These are phyloP conservation scores for Salvelinus alpinus DNA, from an alignment of 2,113 vertebrate species.

Conservation along the genomic window DNA sequence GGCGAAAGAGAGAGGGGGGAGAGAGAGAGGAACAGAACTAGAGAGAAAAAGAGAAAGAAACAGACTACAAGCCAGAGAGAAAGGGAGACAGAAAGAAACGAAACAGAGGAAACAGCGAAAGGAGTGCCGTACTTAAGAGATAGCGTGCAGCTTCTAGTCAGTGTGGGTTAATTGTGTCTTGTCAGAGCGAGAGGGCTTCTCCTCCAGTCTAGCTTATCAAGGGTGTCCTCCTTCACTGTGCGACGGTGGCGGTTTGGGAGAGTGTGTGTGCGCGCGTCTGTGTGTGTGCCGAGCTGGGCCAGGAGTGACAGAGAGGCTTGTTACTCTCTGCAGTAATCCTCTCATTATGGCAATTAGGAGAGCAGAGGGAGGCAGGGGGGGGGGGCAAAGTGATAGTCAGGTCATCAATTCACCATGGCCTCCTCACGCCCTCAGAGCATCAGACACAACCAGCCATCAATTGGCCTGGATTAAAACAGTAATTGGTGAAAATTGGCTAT, in stretches of 20 bases:
- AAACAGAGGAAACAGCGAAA: neutral
- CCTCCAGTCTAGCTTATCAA: conserved; percentile 67
- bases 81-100: neutral
- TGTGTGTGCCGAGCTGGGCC: conserved; percentile 53
- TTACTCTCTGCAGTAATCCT: conserved; percentile 68
- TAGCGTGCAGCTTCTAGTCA: conserved; percentile 37
- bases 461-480: conserved; percentile 36
- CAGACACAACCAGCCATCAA: conserved; percentile 13
- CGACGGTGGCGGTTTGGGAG: conserved; percentile 34
- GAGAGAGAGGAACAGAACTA: conserved; percentile 2
- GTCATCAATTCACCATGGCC: conserved; percentile 35
- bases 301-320: conserved; percentile 56
- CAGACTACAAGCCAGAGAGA: neutral
- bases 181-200: conserved; percentile 63
- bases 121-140: conserved; percentile 32
- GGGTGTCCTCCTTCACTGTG: conserved; percentile 59
- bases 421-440: neutral
- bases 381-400: neutral
- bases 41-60: conserved; percentile 19
- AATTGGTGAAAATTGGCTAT: conserved; percentile 36
- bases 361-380: conserved; percentile 39
- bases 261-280: conserved; percentile 19
- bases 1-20: neutral
- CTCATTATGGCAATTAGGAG: conserved; percentile 73
- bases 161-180: conserved; percentile 70